Evolutionary conservation across 2,888 invertebrate genomes (phyloP).

Genomic region (Phoronis australis): DNA sequence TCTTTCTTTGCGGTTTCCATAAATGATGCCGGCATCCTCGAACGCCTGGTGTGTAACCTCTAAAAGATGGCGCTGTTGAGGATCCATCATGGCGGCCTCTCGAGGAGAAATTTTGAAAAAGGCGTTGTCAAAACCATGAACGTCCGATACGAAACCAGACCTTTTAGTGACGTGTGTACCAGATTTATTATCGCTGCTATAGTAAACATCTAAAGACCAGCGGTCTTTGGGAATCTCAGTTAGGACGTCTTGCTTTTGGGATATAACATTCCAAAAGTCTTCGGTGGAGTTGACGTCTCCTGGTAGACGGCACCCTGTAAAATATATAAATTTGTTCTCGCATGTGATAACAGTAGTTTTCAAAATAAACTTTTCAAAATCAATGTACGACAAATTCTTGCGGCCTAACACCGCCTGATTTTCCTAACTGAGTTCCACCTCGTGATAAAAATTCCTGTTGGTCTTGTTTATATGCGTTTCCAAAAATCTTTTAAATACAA

Average conservation of each 20-base stretch:
- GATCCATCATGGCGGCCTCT: constrained; percentile 16
- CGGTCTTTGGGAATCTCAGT: constrained; percentile 9
- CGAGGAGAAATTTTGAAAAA: constrained; percentile 17
- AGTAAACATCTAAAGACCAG: constrained; percentile 13
- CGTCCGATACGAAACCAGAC: constrained; percentile 5
- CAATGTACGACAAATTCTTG: no score
- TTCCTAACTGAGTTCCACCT: no score
- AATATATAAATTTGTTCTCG: neutral
- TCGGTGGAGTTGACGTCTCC: constrained; percentile 8
- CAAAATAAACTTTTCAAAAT: no score
- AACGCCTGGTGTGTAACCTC: constrained; percentile 15
- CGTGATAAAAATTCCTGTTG: no score
- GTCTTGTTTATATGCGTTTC: no score
- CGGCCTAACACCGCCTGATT: no score
- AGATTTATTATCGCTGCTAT: constrained; percentile 4
- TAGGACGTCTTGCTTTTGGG: constrained; percentile 6
- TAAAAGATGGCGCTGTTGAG: constrained; percentile 13
- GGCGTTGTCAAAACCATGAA: constrained; percentile 13
- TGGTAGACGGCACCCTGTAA: constrained; percentile 12
- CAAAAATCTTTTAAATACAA: no score
- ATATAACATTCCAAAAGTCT: constrained; percentile 11
- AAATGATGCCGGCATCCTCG: constrained; percentile 13
- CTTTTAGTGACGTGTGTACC: constrained; percentile 6
- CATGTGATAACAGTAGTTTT: no score
- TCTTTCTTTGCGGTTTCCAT: constrained; percentile 6